phyloP scores from a whole-genome alignment of 2,888 invertebrate species.

The Tortricodes alternella region DNA sequence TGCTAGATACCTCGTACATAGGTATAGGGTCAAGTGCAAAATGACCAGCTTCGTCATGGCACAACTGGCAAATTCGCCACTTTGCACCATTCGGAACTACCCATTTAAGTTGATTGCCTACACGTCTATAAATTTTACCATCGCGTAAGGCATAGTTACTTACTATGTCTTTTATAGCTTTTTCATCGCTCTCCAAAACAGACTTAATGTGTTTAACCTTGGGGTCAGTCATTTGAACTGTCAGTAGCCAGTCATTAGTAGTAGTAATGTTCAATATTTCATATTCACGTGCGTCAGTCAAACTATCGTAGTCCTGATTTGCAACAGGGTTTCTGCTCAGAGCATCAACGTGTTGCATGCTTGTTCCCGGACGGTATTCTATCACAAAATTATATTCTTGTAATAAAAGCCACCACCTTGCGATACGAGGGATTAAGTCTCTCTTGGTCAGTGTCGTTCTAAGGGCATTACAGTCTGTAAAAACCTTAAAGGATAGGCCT shows the following conservation, averaged over 20 bases:
- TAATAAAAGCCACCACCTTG: constrained; percentile 1
- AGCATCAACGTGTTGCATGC: constrained; percentile 6
- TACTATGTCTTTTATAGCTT: neutral
- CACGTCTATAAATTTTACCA: neutral
- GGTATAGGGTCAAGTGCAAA: constrained; percentile 18
- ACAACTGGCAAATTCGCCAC: neutral
- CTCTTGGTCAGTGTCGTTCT: neutral
- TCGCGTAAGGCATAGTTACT: neutral
- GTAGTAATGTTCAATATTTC: neutral
- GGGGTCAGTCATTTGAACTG: constrained; percentile 1
- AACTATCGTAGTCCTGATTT: neutral
- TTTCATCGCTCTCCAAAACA: neutral
- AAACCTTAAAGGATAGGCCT: neutral
- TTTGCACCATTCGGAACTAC: constrained; percentile 2
- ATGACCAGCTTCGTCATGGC: constrained; percentile 24
- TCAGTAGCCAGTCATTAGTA: neutral
- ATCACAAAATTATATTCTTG: constrained; percentile 6
- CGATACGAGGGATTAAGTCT: constrained; percentile 1
- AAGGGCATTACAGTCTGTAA: constrained; percentile 2
- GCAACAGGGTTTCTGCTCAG: neutral
- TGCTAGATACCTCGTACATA: neutral
- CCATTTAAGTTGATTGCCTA: neutral
- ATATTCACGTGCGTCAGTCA: neutral
- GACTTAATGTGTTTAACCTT: neutral
- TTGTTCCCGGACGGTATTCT: neutral